Base-by-base conservation (phyloP, 2,797 vertebrate genomes). In the Pygocentrus nattereri region DNA sequence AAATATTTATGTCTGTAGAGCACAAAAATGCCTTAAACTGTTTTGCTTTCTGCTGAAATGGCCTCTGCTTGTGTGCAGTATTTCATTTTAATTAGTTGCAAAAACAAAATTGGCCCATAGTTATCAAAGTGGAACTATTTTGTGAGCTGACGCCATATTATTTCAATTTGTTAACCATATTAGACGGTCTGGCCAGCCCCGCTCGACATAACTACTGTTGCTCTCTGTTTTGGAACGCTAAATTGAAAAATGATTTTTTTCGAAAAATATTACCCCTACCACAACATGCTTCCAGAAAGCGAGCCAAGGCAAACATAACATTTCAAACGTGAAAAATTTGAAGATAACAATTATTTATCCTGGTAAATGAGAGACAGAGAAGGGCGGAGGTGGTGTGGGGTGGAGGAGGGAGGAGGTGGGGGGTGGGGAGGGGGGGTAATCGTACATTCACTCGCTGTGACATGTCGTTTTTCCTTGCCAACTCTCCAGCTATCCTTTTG, bases 1-100 rank as follows among this genome's bases (percentile, higher is more conserved):
- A 96, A 96, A 95, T 93, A 96, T 95, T 96, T 96, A 88, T 91
- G 93, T 95, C 92, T 94, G 90, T 87, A 86, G 74, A 89, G 89
- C 80, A 86, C 81, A 86, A 82, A 84, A 87, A 91, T 88, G 87
- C 25, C 87, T 87, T 79, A 90, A 90, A 89, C 86, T 89, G 88
- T 88, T 92, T 81, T 83, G 80, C 72, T 90, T 88, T 90, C 85
- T 89, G 91, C 88, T 41, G 68, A 49, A 69, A 85, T 85, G 70
- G 83, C 83, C 82, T 84, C 80, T 85, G 27, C 87, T 87, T 87
- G 86, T 87, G 83, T 79, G 61, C 86, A 86, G 84, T 89, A 93
- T 94, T 94, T 91, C 91, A 93, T 93, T 93, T 92, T 93, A 94
- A 94, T 91, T 92, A 94, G 89, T 89, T 83, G 83, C 84, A 89